phyloP scores from a whole-genome alignment of 2,113 vertebrate genomes.

The Scopus umbretta region DNA sequence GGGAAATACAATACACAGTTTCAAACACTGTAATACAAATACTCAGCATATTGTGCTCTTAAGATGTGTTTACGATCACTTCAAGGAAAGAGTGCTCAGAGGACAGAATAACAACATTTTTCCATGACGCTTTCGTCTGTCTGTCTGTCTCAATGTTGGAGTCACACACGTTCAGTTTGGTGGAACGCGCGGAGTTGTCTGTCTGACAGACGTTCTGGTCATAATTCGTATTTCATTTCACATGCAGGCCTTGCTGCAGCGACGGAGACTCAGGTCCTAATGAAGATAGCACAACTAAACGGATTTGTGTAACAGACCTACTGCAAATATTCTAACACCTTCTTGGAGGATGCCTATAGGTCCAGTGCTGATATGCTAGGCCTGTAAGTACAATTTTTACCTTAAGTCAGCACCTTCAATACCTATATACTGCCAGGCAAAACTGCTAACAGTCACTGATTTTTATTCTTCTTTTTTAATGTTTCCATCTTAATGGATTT shows the following conservation, averaged over 20 bases:
- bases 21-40: not conserved
- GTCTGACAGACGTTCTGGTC: not conserved
- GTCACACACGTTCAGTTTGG: not conserved
- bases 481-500: not conserved
- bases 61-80: not conserved
- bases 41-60: not conserved
- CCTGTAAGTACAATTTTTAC: not conserved
- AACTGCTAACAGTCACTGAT: not conserved
- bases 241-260: accelerated
- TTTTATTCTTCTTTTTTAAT: not conserved
- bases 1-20: not conserved
- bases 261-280: accelerated
- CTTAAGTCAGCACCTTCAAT: not conserved
- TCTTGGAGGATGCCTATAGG: not conserved
- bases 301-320: not conserved
- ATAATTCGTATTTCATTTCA: not conserved
- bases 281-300: not conserved
- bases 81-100: not conserved
- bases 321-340: not conserved
- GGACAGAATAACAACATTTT: not conserved
- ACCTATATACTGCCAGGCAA: not conserved
- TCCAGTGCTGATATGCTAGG: not conserved
- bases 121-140: not conserved
- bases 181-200: not conserved
- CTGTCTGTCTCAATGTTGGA: not conserved